A percentile compares a stretch with the other conserved stretches of the same genome.
Conservation (phyloP, 2,888 invertebrate genomes). For the Halictus quadricinctus region DNA sequence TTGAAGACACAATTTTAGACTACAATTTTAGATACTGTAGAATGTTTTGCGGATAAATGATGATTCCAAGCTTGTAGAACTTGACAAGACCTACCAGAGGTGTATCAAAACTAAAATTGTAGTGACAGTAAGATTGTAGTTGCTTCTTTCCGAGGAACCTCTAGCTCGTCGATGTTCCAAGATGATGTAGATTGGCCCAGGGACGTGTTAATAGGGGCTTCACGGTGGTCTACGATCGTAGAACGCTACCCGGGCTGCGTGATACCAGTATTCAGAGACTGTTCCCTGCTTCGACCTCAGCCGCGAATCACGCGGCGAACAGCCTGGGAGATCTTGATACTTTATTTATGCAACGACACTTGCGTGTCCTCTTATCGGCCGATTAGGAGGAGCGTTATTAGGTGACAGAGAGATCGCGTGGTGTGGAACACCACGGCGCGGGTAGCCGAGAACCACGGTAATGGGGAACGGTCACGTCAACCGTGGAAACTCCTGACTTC, state of each 20-base stretch:
- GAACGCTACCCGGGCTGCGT: slow-evolving; percentile 21
- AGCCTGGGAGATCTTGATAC: slow-evolving; percentile 33
- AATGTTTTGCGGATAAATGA: background rate
- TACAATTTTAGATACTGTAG: background rate
- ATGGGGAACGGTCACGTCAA: slow-evolving; percentile 78
- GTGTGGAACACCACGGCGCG: slow-evolving; percentile 63
- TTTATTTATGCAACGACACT: slow-evolving; percentile 75
- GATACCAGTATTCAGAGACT: slow-evolving; percentile 18
- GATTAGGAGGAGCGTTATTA: slow-evolving; percentile 79
- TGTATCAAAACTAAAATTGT: background rate
- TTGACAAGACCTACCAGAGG: background rate
- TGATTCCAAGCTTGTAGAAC: background rate
- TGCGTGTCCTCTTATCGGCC: slow-evolving; percentile 77
- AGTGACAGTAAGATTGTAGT: background rate
- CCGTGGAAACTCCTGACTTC: slow-evolving; percentile 12
- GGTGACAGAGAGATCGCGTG: slow-evolving; percentile 80
- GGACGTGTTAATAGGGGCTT: slow-evolving; percentile 9
- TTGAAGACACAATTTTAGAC: background rate
- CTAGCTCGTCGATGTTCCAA: background rate
- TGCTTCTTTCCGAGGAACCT: background rate
- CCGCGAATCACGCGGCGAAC: slow-evolving; percentile 33
- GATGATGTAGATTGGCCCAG: background rate
- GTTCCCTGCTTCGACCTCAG: slow-evolving; percentile 36
- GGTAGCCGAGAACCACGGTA: slow-evolving; percentile 62
- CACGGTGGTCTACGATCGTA: background rate